phyloP scores from a whole-genome alignment of 1,140 invertebrate species.

The Drosophila tropicalis region DNA sequence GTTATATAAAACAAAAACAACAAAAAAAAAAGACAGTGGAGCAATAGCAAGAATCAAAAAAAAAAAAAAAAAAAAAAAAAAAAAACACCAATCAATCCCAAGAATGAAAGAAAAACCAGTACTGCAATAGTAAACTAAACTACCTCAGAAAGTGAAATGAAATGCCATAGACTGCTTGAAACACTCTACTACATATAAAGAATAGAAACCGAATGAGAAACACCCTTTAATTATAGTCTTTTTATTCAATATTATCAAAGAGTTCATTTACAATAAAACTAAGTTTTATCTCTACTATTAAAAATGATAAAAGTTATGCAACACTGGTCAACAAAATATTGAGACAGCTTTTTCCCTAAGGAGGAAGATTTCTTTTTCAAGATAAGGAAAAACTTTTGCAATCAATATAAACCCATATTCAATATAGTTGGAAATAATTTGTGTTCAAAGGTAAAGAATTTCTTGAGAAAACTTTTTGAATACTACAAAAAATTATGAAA shows the following conservation, averaged over 20 bases:
- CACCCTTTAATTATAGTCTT: slow-evolving; percentile 18
- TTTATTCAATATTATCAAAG: neutral
- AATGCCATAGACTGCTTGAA: slow-evolving; percentile 69
- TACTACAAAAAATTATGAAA: too few relatives aligned
- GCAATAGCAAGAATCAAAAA: slow-evolving; percentile 57
- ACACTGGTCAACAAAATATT: neutral
- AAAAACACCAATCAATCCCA: slow-evolving; percentile 9
- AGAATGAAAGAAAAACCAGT: slow-evolving; percentile 46
- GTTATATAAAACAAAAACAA: slow-evolving; percentile 35
- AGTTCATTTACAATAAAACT: neutral
- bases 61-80: slow-evolving; percentile 31
- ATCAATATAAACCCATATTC: too few relatives aligned
- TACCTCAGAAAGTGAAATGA: slow-evolving; percentile 70
- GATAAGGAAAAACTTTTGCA: too few relatives aligned
- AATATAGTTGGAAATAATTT: too few relatives aligned
- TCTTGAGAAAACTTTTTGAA: too few relatives aligned
- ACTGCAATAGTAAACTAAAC: slow-evolving; percentile 83
- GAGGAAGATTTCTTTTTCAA: neutral
- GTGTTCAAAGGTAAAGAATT: too few relatives aligned
- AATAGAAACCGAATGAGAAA: slow-evolving; percentile 33
- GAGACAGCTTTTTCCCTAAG: neutral
- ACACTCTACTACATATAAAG: slow-evolving; percentile 41
- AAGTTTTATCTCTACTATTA: neutral
- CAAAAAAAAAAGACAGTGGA: slow-evolving; percentile 28
- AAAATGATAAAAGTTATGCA: neutral